Evolutionary conservation across 1,140 invertebrate species (phyloP).

Genomic region (Papilio xuthus): DNA sequence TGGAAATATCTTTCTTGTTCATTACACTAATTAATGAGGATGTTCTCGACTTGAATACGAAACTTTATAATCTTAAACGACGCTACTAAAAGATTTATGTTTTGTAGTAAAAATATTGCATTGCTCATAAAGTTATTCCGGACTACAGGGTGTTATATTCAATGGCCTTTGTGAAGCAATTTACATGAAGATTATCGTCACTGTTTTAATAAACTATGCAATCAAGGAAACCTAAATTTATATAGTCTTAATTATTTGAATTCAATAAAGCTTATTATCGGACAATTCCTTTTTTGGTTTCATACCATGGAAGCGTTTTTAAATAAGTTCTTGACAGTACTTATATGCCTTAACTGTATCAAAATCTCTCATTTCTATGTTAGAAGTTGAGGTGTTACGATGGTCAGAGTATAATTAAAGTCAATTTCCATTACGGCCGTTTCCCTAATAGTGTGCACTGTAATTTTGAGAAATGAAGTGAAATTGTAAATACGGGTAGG

Average conservation of each 20-base stretch:
- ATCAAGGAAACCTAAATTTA: neutral
- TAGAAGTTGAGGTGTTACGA: neutral
- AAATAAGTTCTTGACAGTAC: neutral
- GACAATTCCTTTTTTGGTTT: slow-evolving; percentile 27
- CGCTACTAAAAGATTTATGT: neutral
- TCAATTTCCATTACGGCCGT: no score
- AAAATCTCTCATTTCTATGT: neutral
- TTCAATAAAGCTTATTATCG: slow-evolving; percentile 13
- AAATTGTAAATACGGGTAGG: no score
- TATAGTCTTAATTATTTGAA: neutral
- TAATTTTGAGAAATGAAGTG: neutral
- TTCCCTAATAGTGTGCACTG: neutral
- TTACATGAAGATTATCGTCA: slow-evolving; percentile 15
- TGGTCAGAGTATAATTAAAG: no score
- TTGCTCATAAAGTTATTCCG: slow-evolving; percentile 11
- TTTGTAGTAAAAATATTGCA: slow-evolving; percentile 18
- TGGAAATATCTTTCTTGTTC: slow-evolving; percentile 17
- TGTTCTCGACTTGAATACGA: neutral
- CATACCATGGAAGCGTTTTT: neutral
- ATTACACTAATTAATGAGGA: slow-evolving; percentile 36
- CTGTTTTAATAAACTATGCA: slow-evolving; percentile 3
- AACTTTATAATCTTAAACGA: neutral
- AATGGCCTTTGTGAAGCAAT: slow-evolving; percentile 1
- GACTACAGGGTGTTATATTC: neutral
- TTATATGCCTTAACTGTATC: neutral